Percentiles rank a stretch among this genome's conserved stretches.
These are phyloP conservation scores for Pachypeltis micranthus DNA, from an alignment of 1,140 invertebrate species.

Conservation along the genomic window DNA sequence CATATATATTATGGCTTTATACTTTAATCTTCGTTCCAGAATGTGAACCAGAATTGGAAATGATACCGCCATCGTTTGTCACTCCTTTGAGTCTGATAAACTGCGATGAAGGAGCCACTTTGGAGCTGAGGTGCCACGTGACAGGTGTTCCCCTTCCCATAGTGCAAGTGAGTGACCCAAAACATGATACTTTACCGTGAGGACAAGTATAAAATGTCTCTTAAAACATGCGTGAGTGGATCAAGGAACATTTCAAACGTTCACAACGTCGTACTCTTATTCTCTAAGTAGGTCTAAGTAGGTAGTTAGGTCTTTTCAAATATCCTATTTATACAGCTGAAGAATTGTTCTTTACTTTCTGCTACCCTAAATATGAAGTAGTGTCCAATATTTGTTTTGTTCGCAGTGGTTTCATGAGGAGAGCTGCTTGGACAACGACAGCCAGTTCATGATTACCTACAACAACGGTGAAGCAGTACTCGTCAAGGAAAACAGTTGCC, in stretches of 20 bases:
- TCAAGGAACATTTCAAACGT: too few species aligned
- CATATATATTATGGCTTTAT: not conserved
- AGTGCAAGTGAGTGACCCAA: constrained; percentile 46
- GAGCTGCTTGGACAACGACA: constrained; percentile 56
- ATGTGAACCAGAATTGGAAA: constrained; percentile 48
- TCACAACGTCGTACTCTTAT: too few species aligned
- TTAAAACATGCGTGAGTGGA: too few species aligned
- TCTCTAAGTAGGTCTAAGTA: not conserved
- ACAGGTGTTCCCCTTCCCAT: constrained; percentile 61
- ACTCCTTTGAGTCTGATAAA: constrained; percentile 47
- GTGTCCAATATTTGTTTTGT: too few species aligned
- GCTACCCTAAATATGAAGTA: too few species aligned
- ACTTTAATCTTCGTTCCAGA: constrained; percentile 36
- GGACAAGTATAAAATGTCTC: too few species aligned
- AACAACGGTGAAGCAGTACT: constrained; percentile 51
- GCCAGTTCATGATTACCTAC: constrained; percentile 53
- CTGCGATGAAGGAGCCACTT: constrained; percentile 50
- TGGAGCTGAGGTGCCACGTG: constrained; percentile 58
- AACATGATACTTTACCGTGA: too few species aligned
- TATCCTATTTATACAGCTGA: too few species aligned
- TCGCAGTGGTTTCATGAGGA: constrained; percentile 59
- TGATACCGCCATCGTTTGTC: constrained; percentile 50
- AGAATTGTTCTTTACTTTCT: too few species aligned
- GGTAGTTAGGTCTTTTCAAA: not conserved
- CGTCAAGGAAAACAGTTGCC: constrained; percentile 44